Percentiles rank a stretch among this genome's conserved stretches.
Conservation (phyloP, 2,888 invertebrate genomes). For the Palloptera scutellata region DNA sequence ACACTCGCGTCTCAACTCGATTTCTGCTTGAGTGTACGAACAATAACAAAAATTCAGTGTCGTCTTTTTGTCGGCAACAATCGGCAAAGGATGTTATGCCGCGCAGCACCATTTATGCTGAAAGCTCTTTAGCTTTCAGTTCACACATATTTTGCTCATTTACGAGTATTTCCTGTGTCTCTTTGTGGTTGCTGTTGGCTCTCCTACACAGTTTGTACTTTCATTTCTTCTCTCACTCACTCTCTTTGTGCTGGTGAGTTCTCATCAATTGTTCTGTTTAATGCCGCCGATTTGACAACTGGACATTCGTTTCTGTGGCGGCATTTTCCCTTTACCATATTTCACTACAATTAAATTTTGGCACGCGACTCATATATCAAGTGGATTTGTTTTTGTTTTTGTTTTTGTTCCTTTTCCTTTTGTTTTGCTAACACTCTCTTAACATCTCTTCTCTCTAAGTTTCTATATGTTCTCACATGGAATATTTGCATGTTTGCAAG, state of each 20-base stretch:
- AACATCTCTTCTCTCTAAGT: not conserved
- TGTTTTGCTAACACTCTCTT: not conserved
- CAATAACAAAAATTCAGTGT: not conserved
- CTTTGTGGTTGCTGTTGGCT: not conserved
- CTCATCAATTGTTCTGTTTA: not conserved
- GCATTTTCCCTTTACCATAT: constrained; percentile 29
- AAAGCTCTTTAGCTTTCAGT: not conserved
- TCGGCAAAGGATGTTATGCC: not conserved
- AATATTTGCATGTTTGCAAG: not conserved
- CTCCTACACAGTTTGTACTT: not conserved
- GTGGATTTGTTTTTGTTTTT: constrained; percentile 41
- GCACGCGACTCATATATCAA: constrained; percentile 53
- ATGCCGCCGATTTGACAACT: constrained; percentile 6
- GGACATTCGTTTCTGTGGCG: constrained; percentile 10
- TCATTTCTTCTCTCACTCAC: not conserved
- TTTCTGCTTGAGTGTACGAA: not conserved
- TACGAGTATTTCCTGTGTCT: constrained; percentile 1
- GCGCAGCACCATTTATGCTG: not conserved
- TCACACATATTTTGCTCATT: not conserved
- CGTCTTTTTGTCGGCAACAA: not conserved
- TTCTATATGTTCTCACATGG: not conserved
- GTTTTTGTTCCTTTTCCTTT: not conserved
- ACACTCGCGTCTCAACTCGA: constrained; percentile 19
- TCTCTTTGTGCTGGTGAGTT: constrained; percentile 2
- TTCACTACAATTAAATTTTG: constrained; percentile 46